Evolutionary conservation across 1,140 invertebrate genomes (phyloP).

Genomic region (Hycleus phaleratus): DNA sequence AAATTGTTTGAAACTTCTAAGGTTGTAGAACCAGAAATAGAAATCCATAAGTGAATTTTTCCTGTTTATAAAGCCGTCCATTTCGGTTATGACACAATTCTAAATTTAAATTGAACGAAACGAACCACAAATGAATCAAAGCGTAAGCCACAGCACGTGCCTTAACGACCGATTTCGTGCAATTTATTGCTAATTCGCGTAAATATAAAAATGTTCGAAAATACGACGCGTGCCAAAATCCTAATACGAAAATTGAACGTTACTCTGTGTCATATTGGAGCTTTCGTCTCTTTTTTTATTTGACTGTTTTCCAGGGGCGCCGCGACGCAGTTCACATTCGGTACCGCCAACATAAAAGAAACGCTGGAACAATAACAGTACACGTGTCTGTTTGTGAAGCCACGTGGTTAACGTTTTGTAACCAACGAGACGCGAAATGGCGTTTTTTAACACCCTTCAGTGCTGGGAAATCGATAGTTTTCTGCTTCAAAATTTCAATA

Average conservation of each 20-base stretch:
- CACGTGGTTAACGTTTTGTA: constrained; percentile 33
- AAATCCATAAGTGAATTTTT: no score
- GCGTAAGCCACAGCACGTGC: constrained; percentile 34
- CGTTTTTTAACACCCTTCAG: constrained; percentile 30
- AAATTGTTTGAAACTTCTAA: no score
- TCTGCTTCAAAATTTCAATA: no score
- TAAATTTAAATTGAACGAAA: no score
- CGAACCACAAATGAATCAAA: constrained; percentile 9
- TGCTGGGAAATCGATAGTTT: constrained; percentile 3
- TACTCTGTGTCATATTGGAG: constrained; percentile 1
- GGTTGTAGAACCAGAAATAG: no score
- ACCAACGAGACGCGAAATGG: constrained; percentile 33
- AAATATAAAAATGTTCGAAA: constrained; percentile 31
- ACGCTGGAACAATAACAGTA: constrained; percentile 20
- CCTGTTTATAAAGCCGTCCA: no score
- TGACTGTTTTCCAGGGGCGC: constrained; percentile 14
- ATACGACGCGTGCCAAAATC: not conserved
- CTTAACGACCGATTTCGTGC: constrained; percentile 32
- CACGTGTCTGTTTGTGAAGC: constrained; percentile 31
- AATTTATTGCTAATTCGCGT: constrained; percentile 36
- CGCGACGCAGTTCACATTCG: constrained; percentile 17
- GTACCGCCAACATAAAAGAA: constrained; percentile 29
- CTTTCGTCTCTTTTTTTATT: constrained; percentile 1
- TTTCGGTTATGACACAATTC: no score
- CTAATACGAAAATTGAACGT: constrained; percentile 1